Evolutionary conservation across 2,888 invertebrate species (phyloP), one percentile per base, ranked within the genome.

Genomic region (Parnassius glacialis): DNA sequence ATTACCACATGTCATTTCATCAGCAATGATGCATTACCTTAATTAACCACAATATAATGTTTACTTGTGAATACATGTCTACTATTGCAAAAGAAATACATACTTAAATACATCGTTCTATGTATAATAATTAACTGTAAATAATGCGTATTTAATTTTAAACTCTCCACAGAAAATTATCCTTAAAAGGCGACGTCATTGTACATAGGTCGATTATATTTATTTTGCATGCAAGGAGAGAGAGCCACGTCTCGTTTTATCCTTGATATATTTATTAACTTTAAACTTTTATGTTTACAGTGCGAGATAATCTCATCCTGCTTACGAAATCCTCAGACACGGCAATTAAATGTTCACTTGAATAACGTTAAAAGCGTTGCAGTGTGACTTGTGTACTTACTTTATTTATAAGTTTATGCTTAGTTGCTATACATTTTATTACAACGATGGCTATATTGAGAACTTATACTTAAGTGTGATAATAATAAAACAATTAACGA

Each of bases 281-380:
- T 55, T 54, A 50, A 55, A 56, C 25, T 57, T 57, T 59, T 52
- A 57, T 52, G 47, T 52, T 56, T 47, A 25, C 57, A 20, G 25
- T 25, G 13, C 9, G 10, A 52, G 42, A 57, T 47, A 42, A 47
- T 47, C 45, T 56, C 13, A 41, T 52, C 42, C 25, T 56, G 47
- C 25, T 56, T 50, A 34, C 51, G 52, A 61, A 52, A 61, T 56
- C 25, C 20, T 43, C 43, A 9, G 60, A 44, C 51, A 16, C 52
- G 45, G 41, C 16, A 51, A 55, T 56, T 25, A 51, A 60, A 34
- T 25, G 53, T 48, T 53, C 48, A 43, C 25, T 47, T 48, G 41
- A 10, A 10, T 55, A 61, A 56, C 45, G 61, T 61, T 60, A 61
- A 50, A 55, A 60, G 42, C n/a, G 9, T 10, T 13, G 41, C 52